Evolutionary conservation across 1,140 invertebrate genomes (phyloP), one percentile per base, ranked within the genome.

Genomic region (Ooceraea biroi): DNA sequence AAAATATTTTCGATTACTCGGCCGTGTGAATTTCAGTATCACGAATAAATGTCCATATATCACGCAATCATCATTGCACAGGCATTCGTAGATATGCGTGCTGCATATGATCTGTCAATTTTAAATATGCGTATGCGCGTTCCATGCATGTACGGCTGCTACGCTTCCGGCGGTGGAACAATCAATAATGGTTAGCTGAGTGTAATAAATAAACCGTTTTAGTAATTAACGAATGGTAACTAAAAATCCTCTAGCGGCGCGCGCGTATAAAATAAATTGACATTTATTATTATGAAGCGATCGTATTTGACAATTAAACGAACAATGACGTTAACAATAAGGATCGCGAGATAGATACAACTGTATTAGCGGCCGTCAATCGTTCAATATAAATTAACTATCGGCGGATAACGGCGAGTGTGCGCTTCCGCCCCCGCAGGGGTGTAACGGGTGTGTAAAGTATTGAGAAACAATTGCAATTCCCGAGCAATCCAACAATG

Each of bases 191-290:
- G 68, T 80, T 80, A 80, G 76, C 41, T 22, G 41, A 58, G 12
- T 80, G 66, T 80, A 71, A 80, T 80, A 80, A 80, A 80, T 80
- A 80, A 80, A 80, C 57, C 50, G 76, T 78, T 76, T 76, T 57
- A 46, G 10, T 50, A 41, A 80, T 71, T 68, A 71, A 46, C 52
- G 58, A 78, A 80, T 30, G 65, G 65, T 69, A 80, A 57, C 22
- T 57, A 80, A 71, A 80, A 80, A 69, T 69, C 66, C 69, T 57
- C 65, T 46, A 63, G 12, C 65, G 22, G 50, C 36, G 50, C 65
- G 50, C n/a, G 22, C 22, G 22, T 30, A 44, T 30, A 46, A 69
- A 80, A 69, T 44, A 69, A 80, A 80, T 80, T 80, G 76, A 69
- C 65, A 71, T 80, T 80, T 80, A 80, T 80, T 80, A 80, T 80